Base-by-base conservation (phyloP, 1,140 invertebrate genomes). In the Campoletis sonorensis region DNA sequence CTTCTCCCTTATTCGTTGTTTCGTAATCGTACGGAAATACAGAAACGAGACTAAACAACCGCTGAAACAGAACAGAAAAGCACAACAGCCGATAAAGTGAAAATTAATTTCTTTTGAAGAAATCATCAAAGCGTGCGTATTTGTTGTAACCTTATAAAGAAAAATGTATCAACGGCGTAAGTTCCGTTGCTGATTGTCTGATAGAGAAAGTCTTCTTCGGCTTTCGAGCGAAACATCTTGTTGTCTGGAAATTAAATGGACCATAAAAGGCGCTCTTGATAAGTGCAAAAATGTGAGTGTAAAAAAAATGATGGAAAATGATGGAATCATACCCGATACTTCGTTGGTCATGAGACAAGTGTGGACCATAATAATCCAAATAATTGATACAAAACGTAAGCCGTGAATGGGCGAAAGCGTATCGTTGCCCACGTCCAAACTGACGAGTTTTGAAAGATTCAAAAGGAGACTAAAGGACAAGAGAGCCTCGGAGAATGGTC, bases 111-210 rank as follows among this genome's bases (percentile, higher is more conserved):
- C n/a, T n/a, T n/a, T n/a, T n/a, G n/a, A n/a, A n/a, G n/a, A n/a
- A n/a, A n/a, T n/a, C n/a, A 80, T 1, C n/a, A 23, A 80, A 54
- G 15, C n/a, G 15, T 7, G n/a, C n/a, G 16, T 15, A 37, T 37
- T 37, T 37, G 4, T 37, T 21, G 5, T 23, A 18, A 58, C 54
- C 54, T 93, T 40, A 93, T 90, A 30, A 93, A 90, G 82, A 92
- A 92, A 83, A 92, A 92, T 16, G 91, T 91, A 77, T 92, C 91
- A 3, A 92, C 91, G 2, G 88, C 87, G 80, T 89, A 92, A 18
- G 87, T 88, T 23, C 86, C 88, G 81, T 91, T 92, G 73, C 88
- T 89, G 64, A 92, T 86, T 13, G 88, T 90, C 84, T 91, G 90
- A 78, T 89, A 92, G 0, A 92, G 73, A 82, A 92, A 89, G 79